Evolutionary conservation across 2,113 vertebrate genomes (phyloP), one percentile per base, ranked within the genome.

Genomic region (Campylomormyrus tamandua): DNA sequence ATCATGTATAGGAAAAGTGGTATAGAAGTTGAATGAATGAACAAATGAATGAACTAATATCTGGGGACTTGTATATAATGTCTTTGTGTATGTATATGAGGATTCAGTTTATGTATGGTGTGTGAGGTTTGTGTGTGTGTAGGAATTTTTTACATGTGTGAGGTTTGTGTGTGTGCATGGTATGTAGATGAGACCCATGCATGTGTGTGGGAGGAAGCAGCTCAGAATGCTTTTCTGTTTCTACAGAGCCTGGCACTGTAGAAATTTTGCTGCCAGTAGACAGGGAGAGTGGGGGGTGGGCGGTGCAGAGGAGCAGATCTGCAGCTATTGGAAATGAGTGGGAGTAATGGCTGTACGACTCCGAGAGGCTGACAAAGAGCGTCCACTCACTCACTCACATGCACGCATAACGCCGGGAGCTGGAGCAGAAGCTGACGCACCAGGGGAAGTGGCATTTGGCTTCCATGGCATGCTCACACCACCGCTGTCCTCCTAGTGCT

Each of bases 251-350:
- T 94, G 96, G 96, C 95, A 96, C 96, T 97, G 97, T 96, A 97
- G 96, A 96, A 96, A 97, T 97, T 96, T 97, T 97, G 97, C 97
- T 98, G 97, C 97, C 97, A 96, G 96, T 96, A 96, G 95, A 96
- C 95, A n/a, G 88, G 49, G 88, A 42, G 70, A 89, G 88, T 74
- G 70, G 70, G 49, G 74, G 46, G 52, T 27, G 77, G 42, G 74
- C 31, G 35, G 96, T 91, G 92, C 95, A 95, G 92, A 94, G 96
- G 91, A 94, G 94, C 91, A 91, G 96, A 96, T 96, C 96, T 96
- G 96, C 97, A 96, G 96, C 96, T 96, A 97, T 97, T 97, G 98
- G 97, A 98, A 98, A 97, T 97, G 97, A 97, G 98, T 98, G 97
- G 98, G 98, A 98, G 98, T 98, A 97, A 87, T 87, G 85, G 85